Conservation (phyloP, 2,113 vertebrate species). For the Chaenocephalus aceratus region DNA sequence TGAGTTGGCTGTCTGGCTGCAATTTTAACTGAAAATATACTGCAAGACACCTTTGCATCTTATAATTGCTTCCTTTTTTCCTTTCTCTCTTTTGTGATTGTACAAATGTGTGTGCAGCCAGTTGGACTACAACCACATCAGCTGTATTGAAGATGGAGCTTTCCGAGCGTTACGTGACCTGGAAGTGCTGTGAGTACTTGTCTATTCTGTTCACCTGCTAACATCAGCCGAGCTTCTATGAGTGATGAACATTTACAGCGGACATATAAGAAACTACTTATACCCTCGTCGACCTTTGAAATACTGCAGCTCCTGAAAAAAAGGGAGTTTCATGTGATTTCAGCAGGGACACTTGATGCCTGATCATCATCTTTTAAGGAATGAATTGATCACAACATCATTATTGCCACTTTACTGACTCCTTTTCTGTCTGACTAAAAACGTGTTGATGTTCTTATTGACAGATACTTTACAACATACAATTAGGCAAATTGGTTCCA, state of each 20-base stretch:
- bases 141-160: constrained; percentile 96
- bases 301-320: constrained; percentile 31
- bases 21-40: constrained; percentile 40
- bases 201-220: constrained; percentile 25
- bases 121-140: constrained; percentile 99
- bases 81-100: not conserved
- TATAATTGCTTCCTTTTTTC: constrained; percentile 19
- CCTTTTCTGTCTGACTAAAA: not conserved
- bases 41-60: constrained; percentile 32
- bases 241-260: constrained; percentile 33
- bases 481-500: not conserved
- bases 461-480: not conserved
- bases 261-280: constrained; percentile 12
- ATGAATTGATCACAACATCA: not conserved
- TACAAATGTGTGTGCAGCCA: constrained; percentile 85
- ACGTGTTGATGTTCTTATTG: not conserved
- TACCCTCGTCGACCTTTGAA: constrained; percentile 61
- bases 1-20: constrained; percentile 26
- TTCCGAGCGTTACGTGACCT: constrained; percentile 95
- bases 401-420: not conserved
- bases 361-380: not conserved
- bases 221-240: constrained; percentile 8
- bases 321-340: constrained; percentile 20
- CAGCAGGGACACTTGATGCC: constrained; percentile 11
- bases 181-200: constrained; percentile 96